phyloP scores from a whole-genome alignment of 2,113 vertebrate genomes.

The Phrynosoma blainvillii region DNA sequence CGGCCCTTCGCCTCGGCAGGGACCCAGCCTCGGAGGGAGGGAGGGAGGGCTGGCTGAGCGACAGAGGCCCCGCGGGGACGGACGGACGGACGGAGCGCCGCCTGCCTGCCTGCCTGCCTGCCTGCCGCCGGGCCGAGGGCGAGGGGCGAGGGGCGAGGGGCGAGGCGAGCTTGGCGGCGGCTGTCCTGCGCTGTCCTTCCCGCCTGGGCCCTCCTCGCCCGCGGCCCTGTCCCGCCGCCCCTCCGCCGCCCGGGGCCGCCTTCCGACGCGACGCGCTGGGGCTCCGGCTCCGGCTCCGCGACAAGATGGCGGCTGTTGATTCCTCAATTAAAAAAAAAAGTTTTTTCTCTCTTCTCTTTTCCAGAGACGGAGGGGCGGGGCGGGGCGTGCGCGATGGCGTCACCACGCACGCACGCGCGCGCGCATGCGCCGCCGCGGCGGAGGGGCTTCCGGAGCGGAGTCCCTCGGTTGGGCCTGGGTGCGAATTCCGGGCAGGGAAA shows the following conservation, averaged over 20 bases:
- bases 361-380: conserved; percentile 78
- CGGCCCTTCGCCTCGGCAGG: too few species aligned
- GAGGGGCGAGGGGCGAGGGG: background rate
- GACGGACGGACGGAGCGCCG: too few species aligned
- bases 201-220: background rate
- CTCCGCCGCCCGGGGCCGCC: conserved; percentile 41
- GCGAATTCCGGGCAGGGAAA: too few species aligned
- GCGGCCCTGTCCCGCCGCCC: conserved; percentile 33
- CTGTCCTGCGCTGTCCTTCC: background rate
- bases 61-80: too few species aligned
- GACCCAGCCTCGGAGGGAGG: background rate
- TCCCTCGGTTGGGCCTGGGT: too few species aligned
- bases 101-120: too few species aligned
- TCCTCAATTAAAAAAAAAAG: conserved; percentile 82
- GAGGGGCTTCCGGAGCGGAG: too few species aligned
- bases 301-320: conserved; percentile 98
- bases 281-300: conserved; percentile 85
- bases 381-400: conserved; percentile 76
- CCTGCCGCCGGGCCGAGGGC: background rate
- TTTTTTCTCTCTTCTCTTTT: conserved; percentile 86
- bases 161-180: background rate
- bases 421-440: background rate
- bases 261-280: conserved; percentile 77
- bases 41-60: background rate
- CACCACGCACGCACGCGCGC: background rate